phyloP scores from a whole-genome alignment of 2,113 vertebrate genomes.

The Callipepla californica region DNA sequence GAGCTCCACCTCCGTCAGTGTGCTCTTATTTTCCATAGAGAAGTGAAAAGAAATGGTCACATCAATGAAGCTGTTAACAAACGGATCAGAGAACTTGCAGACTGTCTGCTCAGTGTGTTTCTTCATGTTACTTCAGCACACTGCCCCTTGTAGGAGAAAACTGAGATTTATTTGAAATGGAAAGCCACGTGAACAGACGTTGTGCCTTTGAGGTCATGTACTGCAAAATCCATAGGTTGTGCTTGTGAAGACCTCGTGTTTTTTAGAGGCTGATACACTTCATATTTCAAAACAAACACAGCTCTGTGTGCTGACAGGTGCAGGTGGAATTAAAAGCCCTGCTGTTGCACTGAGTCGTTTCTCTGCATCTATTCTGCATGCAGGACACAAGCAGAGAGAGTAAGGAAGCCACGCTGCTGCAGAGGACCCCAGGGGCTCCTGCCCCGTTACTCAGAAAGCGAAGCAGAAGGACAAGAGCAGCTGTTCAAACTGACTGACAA shows the following conservation, averaged over 20 bases:
- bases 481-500: conserved; percentile 94
- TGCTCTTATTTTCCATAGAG: background rate
- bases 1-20: background rate
- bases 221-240: accelerated
- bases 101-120: background rate
- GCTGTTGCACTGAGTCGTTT: background rate
- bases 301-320: background rate
- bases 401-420: conserved; percentile 92
- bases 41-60: background rate
- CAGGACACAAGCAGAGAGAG: conserved; percentile 87
- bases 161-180: background rate
- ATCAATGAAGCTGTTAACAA: background rate
- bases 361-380: background rate
- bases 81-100: background rate
- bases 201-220: background rate
- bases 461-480: conserved; percentile 95
- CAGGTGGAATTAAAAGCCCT: background rate
- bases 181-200: accelerated
- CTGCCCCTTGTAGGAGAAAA: background rate
- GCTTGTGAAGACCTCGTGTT: background rate
- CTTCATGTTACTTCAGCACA: background rate
- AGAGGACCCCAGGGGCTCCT: conserved; percentile 92
- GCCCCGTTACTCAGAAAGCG: conserved; percentile 86
- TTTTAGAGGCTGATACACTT: background rate
- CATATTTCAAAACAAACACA: accelerated